Conservation (phyloP, 2,113 vertebrate species). For the Galeopterus variegatus region DNA sequence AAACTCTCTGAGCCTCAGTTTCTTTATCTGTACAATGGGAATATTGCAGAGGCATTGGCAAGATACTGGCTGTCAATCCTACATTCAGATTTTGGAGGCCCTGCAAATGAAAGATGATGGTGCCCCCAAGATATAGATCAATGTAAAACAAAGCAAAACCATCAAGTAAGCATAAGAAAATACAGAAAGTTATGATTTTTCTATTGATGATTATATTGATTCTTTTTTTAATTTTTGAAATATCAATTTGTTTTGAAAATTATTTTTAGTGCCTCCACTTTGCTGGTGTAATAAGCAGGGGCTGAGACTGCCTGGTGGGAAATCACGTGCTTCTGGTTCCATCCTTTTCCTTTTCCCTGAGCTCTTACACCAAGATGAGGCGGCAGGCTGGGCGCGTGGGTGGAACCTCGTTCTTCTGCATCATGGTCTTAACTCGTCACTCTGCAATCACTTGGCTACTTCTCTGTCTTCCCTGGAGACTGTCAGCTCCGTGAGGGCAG, state of each 20-base stretch:
- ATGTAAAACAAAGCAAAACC: not conserved
- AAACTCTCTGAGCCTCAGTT: not conserved
- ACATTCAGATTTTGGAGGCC: not conserved
- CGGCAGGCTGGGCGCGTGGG: no score
- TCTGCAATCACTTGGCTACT: rapidly evolving
- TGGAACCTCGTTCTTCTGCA: not conserved
- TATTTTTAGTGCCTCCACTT: not conserved
- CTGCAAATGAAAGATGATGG: not conserved
- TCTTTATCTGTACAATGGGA: not conserved
- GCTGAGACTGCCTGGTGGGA: not conserved
- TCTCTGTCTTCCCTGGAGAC: not conserved
- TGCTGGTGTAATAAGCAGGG: not conserved
- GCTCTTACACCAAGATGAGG: no score
- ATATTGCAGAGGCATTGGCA: not conserved
- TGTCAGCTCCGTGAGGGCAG: not conserved
- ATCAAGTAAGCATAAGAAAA: not conserved
- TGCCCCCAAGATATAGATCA: not conserved
- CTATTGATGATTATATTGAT: not conserved
- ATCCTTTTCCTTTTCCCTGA: not conserved
- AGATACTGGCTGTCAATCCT: not conserved
- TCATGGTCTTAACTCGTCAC: not conserved
- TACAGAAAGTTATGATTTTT: not conserved
- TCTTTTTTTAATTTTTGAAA: not conserved
- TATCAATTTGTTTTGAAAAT: not conserved
- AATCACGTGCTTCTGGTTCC: not conserved